Percentiles rank a stretch among this genome's conserved stretches.
Evolutionary conservation across 2,113 vertebrate species (phyloP).

Genomic region (Collichthys lucidus): DNA sequence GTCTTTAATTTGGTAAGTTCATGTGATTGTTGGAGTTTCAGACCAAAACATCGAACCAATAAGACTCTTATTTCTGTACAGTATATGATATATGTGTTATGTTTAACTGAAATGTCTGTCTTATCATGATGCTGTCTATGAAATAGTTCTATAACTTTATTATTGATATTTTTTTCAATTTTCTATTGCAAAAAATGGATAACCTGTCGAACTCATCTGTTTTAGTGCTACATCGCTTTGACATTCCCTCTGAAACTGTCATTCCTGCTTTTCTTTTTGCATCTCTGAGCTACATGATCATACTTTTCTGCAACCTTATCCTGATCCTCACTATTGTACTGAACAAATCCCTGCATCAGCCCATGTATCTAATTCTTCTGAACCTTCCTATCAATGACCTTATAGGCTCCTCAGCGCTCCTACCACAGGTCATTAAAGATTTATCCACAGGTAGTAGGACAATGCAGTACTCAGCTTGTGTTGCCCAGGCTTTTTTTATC

Average conservation of each 20-base stretch:
- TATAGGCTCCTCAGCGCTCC: too few species aligned
- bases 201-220: conserved; percentile 66
- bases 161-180: too few species aligned
- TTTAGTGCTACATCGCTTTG: conserved; percentile 57
- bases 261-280: conserved; percentile 76
- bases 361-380: too few species aligned
- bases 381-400: too few species aligned
- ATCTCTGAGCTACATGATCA: conserved; percentile 76
- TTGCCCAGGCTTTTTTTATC: conserved; percentile 82
- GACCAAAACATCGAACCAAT: background rate
- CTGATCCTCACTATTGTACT: conserved; percentile 77
- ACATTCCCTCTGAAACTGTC: conserved; percentile 59
- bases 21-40: background rate
- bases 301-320: conserved; percentile 81
- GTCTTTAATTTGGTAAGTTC: conserved; percentile 54
- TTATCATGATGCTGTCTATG: background rate
- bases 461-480: conserved; percentile 70
- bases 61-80: background rate
- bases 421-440: conserved; percentile 69
- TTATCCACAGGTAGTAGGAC: conserved; percentile 62
- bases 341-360: conserved; percentile 81
- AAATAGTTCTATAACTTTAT: background rate
- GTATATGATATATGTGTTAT: background rate
- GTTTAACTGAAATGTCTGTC: conserved; percentile 2
- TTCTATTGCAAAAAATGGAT: conserved; percentile 48